A percentile compares a stretch with the other conserved stretches of the same genome.
Conservation (phyloP, 2,888 invertebrate genomes). For the Orthosia cruda region DNA sequence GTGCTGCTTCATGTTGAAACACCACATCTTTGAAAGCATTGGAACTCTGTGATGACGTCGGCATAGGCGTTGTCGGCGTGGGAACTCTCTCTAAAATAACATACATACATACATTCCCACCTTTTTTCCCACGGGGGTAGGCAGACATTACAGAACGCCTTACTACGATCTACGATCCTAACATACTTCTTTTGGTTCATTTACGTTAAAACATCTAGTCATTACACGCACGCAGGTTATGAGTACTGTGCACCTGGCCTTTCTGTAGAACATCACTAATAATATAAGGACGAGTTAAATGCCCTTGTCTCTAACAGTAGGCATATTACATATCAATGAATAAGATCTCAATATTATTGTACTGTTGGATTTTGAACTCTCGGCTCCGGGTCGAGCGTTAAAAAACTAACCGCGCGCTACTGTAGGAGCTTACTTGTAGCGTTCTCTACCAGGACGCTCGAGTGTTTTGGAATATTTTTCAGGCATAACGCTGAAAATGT, state of each 20-base stretch:
- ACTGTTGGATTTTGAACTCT: neutral
- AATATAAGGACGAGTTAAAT: neutral
- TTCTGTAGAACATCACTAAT: too few species aligned
- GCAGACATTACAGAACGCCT: too few species aligned
- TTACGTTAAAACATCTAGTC: too few species aligned
- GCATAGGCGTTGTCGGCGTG: neutral
- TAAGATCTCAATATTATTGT: too few species aligned
- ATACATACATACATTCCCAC: too few species aligned
- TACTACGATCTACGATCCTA: too few species aligned
- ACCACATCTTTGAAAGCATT: conserved; percentile 78
- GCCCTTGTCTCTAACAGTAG: neutral
- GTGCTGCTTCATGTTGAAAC: conserved; percentile 79
- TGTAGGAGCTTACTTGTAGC: neutral
- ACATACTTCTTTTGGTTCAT: too few species aligned
- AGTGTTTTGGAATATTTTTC: neutral
- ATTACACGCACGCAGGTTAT: too few species aligned
- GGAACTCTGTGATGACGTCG: neutral
- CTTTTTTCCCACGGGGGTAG: too few species aligned
- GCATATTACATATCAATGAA: neutral
- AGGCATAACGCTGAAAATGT: neutral
- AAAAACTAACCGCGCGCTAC: neutral
- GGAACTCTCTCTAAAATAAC: conserved; percentile 14
- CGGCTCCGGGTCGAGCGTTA: neutral
- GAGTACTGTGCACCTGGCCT: too few species aligned
- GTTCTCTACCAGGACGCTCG: neutral